Percentiles rank a stretch among this genome's conserved stretches.
Evolutionary conservation across 2,888 invertebrate genomes (phyloP).

Genomic region (Melolontha melolontha): DNA sequence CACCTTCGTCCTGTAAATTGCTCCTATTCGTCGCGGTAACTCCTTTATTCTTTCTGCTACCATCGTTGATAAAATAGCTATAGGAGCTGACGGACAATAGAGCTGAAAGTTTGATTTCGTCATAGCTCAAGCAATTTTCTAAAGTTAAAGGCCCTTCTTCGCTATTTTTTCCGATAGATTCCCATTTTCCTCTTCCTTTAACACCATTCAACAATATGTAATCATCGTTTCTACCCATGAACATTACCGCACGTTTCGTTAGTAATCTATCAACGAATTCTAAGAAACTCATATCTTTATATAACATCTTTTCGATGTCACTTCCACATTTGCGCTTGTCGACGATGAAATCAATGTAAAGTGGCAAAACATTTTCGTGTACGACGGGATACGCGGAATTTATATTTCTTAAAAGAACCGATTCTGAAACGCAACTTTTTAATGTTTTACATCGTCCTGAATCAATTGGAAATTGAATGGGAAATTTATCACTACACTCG

Average conservation of each 20-base stretch:
- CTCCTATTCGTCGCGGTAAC: slow-evolving; percentile 60
- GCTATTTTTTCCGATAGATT: slow-evolving; percentile 66
- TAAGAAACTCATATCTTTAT: slow-evolving; percentile 64
- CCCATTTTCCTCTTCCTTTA: slow-evolving; percentile 67
- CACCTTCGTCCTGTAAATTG: slow-evolving; percentile 66
- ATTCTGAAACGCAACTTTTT: slow-evolving; percentile 46
- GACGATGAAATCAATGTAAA: slow-evolving; percentile 75
- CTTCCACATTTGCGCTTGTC: slow-evolving; percentile 67
- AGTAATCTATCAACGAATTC: slow-evolving; percentile 69
- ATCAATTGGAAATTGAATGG: slow-evolving; percentile 62
- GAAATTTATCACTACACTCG: slow-evolving; percentile 61
- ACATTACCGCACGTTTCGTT: slow-evolving; percentile 68
- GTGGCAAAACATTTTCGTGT: slow-evolving; percentile 73
- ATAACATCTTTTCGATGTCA: slow-evolving; percentile 58
- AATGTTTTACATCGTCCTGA: slow-evolving; percentile 57
- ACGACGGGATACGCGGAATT: slow-evolving; percentile 76
- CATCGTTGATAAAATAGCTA: slow-evolving; percentile 71
- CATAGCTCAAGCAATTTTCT: slow-evolving; percentile 69
- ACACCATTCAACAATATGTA: slow-evolving; percentile 60
- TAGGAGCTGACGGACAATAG: slow-evolving; percentile 70
- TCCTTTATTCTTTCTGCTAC: slow-evolving; percentile 69
- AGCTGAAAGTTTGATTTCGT: slow-evolving; percentile 71
- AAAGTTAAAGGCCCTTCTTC: slow-evolving; percentile 67
- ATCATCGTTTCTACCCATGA: slow-evolving; percentile 57
- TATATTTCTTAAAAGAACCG: slow-evolving; percentile 63